Percentiles rank a stretch among this genome's conserved stretches.
Evolutionary conservation across 2,113 vertebrate species (phyloP).

Genomic region (Paramisgurnus dabryanus): DNA sequence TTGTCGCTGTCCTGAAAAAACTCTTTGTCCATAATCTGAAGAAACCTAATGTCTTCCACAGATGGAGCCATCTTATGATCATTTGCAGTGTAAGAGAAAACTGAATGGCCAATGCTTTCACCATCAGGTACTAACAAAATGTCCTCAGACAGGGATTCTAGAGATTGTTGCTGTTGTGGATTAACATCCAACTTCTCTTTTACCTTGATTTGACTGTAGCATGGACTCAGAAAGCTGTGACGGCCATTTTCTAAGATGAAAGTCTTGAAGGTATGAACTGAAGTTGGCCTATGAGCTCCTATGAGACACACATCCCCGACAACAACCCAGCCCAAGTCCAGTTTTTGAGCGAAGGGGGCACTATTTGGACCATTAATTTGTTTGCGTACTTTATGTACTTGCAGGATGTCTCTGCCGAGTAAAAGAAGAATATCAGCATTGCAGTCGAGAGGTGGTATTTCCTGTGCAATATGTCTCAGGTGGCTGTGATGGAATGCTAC

Average conservation of each 20-base stretch:
- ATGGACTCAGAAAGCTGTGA: slow-evolving; percentile 7
- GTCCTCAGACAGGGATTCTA: background rate
- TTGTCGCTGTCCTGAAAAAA: too few species aligned
- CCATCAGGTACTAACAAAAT: too few species aligned
- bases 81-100: too few species aligned
- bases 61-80: too few species aligned
- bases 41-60: too few species aligned
- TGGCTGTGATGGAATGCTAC: background rate
- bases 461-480: background rate
- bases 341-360: background rate
- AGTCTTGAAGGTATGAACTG: background rate
- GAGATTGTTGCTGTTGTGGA: background rate
- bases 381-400: background rate
- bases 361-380: background rate
- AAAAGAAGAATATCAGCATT: background rate
- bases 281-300: background rate
- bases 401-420: background rate
- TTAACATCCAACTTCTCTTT: background rate
- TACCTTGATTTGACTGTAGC: background rate
- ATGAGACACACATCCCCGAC: background rate
- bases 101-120: too few species aligned
- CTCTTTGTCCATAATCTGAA: too few species aligned
- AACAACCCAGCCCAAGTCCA: background rate
- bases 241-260: background rate
- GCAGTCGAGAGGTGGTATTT: background rate